phyloP scores from a whole-genome alignment of 2,113 vertebrate species.

The Zootoca vivipara region DNA sequence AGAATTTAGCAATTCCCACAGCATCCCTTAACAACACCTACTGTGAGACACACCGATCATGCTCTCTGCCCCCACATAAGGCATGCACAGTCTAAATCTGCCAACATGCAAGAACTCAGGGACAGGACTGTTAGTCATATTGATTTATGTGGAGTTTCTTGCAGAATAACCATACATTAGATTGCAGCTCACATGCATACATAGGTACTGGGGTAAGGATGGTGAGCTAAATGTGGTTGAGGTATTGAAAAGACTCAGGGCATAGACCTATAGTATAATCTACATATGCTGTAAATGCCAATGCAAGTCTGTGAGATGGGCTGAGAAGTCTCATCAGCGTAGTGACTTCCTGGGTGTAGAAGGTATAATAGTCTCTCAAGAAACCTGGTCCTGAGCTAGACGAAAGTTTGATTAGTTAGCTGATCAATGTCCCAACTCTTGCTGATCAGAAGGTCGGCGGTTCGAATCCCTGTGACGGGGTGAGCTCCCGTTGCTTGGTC shows the following conservation, averaged over 20 bases:
- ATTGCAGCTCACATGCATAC: background rate
- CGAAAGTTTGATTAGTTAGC: background rate
- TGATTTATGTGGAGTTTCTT: background rate
- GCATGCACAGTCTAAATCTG: no score
- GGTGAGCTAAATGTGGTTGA: no score
- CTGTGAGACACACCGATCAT: background rate
- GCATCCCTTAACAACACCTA: background rate
- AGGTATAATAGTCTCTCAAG: background rate
- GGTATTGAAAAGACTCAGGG: background rate
- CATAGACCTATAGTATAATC: no score
- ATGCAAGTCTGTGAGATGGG: no score
- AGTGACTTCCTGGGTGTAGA: no score
- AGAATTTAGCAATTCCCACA: background rate
- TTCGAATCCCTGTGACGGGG: no score
- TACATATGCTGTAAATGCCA: no score
- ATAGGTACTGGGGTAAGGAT: background rate
- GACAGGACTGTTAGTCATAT: background rate
- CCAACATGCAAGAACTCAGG: no score
- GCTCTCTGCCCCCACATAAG: background rate
- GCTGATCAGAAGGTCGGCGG: no score
- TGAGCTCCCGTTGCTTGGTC: no score
- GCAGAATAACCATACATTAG: background rate
- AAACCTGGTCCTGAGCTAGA: background rate
- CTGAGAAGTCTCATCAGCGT: no score
- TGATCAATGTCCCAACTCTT: background rate